Base-by-base conservation (phyloP, 92 coral and sea anemone genomes). In the Epizoanthus rinbou region DNA sequence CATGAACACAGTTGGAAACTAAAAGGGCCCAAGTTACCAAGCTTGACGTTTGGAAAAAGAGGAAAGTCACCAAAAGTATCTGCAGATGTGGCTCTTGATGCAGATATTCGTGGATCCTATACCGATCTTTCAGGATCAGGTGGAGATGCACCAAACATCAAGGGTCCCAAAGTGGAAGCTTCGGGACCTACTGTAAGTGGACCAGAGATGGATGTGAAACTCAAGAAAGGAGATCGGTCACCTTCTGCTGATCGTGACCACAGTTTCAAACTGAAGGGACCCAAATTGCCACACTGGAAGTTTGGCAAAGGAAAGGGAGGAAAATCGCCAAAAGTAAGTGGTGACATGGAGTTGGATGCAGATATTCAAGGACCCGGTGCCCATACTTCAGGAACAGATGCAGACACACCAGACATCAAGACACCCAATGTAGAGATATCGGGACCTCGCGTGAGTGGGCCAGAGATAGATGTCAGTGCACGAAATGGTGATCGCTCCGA, bases 301-400 rank as follows among this genome's bases (percentile, higher is more conserved):
- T 50, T 50, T 50, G 54, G 54, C 54, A 50, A 50, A 50, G 54
- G 54, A 50, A 50, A 50, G 54, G 54, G 54, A 9, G 54, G 54
- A 50, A 50, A 50, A 28, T 28, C 24, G 21, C 64, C 22, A 1
- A 43, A 43, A 37, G 24, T 39, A 43, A 16, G 57, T 73, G 78
- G 78, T 73, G 78, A 73, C 25, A n/a, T 52, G 16, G 78, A 73
- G 15, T 5, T 73, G 6, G 41, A 73, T 45, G n/a, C 62, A 10
- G 53, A 6, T 73, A 73, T 22, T 50, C 28, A 73, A 50, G 37
- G 62, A 8, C 78, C 78, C 4, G 21, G 50, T 17, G 60, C 14
- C 24, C 8, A 24, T 3, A 45, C 47, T 50, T 73, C 78, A 19
- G 78, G 78, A 35, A 59, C 78, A 70, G 14, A 6, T 17, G 1